Conservation (phyloP, 2,888 invertebrate species). For the Cephus runcator region DNA sequence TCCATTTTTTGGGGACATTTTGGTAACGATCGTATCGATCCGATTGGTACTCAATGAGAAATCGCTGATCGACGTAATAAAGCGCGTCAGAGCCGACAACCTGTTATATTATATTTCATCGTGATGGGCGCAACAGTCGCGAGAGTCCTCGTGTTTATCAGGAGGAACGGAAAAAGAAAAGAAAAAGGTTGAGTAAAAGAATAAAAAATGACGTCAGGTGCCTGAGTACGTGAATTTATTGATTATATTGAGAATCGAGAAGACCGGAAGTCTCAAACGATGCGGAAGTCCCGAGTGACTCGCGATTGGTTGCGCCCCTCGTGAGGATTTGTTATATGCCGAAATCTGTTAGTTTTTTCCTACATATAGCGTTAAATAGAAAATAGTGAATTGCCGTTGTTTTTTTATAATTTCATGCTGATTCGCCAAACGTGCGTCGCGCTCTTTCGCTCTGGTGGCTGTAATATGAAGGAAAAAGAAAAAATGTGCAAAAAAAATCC, state of each 20-base stretch:
- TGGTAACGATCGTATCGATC: no score
- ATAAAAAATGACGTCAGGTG: background rate
- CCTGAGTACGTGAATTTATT: background rate
- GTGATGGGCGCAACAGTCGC: conserved; percentile 9
- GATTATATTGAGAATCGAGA: background rate
- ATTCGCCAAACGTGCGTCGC: background rate
- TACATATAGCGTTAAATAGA: conserved; percentile 56
- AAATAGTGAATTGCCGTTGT: conserved; percentile 56
- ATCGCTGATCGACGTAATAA: conserved; percentile 10
- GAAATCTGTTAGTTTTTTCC: conserved; percentile 61
- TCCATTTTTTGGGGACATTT: no score
- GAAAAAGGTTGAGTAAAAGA: conserved; percentile 15
- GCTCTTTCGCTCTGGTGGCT: background rate
- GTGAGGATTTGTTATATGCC: conserved; percentile 56
- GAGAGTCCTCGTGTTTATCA: conserved; percentile 26
- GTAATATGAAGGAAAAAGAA: background rate
- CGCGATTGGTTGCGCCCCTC: conserved; percentile 17
- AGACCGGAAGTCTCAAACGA: background rate
- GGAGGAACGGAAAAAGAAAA: conserved; percentile 9
- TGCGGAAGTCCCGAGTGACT: background rate
- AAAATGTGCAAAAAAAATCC: background rate
- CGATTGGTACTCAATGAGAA: no score
- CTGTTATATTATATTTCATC: conserved; percentile 47
- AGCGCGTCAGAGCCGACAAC: conserved; percentile 42
- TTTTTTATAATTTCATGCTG: background rate